Conservation (phyloP, 2,113 vertebrate species). For the Polypterus bichir region DNA sequence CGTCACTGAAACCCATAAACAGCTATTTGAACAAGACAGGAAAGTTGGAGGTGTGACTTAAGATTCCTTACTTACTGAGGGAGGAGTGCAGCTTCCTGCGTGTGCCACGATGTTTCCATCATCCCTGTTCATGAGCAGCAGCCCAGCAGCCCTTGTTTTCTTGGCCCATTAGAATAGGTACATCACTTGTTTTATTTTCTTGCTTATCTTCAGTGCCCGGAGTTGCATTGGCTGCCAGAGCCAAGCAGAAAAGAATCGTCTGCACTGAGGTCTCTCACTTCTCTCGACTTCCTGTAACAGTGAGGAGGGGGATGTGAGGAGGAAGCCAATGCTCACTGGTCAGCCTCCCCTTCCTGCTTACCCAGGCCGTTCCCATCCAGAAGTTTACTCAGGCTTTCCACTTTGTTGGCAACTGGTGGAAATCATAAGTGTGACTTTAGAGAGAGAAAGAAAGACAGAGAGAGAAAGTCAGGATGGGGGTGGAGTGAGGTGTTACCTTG, state of each 20-base stretch:
- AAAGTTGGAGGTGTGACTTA: no score
- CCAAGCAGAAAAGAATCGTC: background rate
- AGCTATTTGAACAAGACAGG: no score
- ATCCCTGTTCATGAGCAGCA: constrained; percentile 24
- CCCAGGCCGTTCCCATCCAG: constrained; percentile 14
- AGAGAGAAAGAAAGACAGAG: no score
- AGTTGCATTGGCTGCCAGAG: no score
- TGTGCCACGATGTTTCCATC: constrained; percentile 47
- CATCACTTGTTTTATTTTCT: no score
- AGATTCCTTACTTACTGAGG: constrained; percentile 46
- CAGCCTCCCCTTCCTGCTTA: constrained; percentile 26
- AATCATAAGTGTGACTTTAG: no score
- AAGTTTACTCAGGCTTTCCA: background rate
- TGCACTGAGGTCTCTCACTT: constrained; percentile 12
- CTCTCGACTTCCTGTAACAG: constrained; percentile 65
- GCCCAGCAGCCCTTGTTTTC: background rate
- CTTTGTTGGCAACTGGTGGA: no score
- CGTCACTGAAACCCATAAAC: no score
- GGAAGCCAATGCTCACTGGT: constrained; percentile 68
- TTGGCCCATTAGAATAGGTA: background rate
- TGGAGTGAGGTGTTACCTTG: no score
- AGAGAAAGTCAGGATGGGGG: no score
- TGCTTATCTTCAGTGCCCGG: no score
- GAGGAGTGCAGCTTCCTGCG: constrained; percentile 30
- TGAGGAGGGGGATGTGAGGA: constrained; percentile 61